Conservation (phyloP, 2,797 vertebrate genomes). For the Borostomias antarcticus region DNA sequence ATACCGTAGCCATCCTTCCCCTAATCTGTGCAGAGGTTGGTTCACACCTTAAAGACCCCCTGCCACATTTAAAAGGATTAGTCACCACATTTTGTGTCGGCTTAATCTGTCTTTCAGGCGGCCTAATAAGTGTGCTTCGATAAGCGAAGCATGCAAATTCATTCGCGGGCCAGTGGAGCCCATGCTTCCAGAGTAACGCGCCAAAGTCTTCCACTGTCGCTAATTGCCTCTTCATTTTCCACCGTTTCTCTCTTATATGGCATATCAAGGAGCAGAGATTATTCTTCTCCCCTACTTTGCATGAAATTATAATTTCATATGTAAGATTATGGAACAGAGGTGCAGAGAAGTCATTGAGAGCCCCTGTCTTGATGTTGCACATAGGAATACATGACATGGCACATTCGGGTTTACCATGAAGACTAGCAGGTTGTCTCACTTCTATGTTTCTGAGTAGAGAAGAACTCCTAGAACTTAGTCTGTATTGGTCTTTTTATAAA, state of each 20-base stretch:
- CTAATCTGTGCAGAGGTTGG: conserved; percentile 59
- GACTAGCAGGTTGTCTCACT: not conserved
- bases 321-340: conserved; percentile 71
- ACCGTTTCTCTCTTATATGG: conserved; percentile 74
- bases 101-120: conserved; percentile 86
- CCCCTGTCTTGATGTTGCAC: conserved; percentile 36
- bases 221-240: conserved; percentile 84
- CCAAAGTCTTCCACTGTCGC: conserved; percentile 79
- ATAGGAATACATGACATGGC: conserved; percentile 52
- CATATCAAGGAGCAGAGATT: conserved; percentile 78
- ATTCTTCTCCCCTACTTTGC: conserved; percentile 77
- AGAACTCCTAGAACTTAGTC: not conserved
- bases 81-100: conserved; percentile 82
- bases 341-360: conserved; percentile 25
- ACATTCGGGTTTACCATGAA: conserved; percentile 44
- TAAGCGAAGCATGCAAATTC: conserved; percentile 86
- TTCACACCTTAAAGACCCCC: conserved; percentile 79
- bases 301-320: conserved; percentile 85
- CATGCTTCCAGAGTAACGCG: conserved; percentile 74
- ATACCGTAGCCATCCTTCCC: conserved; percentile 47
- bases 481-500: not conserved
- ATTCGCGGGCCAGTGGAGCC: conserved; percentile 79
- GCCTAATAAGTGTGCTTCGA: conserved; percentile 83
- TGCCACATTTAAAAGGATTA: conserved; percentile 86
- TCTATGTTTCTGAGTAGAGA: too few relatives aligned